A percentile compares a stretch with the other conserved stretches of the same genome.
Evolutionary conservation across 2,888 invertebrate species (phyloP).

Genomic region (Drosophila atroscutellata): DNA sequence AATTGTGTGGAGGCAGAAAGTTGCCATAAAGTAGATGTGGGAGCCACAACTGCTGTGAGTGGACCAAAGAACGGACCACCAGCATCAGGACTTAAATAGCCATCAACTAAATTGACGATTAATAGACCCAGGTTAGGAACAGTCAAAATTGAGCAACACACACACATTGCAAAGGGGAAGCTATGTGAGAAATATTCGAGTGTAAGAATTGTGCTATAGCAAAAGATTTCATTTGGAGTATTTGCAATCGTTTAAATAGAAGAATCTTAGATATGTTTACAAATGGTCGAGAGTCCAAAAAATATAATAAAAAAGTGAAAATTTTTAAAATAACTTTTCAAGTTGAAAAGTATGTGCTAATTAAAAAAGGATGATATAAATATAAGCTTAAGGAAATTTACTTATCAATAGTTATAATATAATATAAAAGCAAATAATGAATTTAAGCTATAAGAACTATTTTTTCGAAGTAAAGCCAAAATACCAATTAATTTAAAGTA

Average conservation of each 20-base stretch:
- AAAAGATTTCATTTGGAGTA: background rate
- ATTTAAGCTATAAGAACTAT: background rate
- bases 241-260: background rate
- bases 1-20: constrained; percentile 25
- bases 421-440: too few species aligned
- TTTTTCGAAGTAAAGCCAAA: background rate
- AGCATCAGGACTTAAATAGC: constrained; percentile 4
- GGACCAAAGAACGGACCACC: constrained; percentile 5
- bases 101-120: constrained; percentile 30
- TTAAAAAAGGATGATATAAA: background rate
- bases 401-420: background rate
- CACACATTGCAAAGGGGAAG: background rate
- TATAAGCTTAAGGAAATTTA: background rate
- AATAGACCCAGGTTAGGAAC: constrained; percentile 15
- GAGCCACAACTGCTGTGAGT: constrained; percentile 38
- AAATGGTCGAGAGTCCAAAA: background rate
- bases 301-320: background rate
- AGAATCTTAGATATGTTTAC: background rate
- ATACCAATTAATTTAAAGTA: background rate
- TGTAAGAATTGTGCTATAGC: background rate
- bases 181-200: background rate
- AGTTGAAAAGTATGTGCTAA: too few species aligned
- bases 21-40: constrained; percentile 36
- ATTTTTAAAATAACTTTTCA: background rate
- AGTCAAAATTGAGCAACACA: background rate